These are phyloP conservation scores for Rhogogaster chlorosoma DNA, from an alignment of 2,888 invertebrate genomes.

Conservation along the genomic window DNA sequence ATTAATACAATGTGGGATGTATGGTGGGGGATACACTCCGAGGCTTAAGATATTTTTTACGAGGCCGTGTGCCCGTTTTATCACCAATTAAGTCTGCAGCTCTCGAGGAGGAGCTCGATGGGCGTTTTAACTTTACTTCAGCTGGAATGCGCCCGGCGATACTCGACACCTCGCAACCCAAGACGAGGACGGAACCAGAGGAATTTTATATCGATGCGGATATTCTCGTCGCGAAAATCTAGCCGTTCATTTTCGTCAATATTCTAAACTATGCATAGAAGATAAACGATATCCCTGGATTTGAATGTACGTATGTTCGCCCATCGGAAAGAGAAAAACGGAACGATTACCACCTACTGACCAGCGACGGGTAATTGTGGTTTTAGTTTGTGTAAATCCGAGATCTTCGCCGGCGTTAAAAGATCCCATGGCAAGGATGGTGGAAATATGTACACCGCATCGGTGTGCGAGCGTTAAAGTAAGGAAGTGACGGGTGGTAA, in stretches of 20 bases:
- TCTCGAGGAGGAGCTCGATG: constrained; percentile 56
- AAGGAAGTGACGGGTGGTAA: constrained; percentile 35
- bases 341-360: no score
- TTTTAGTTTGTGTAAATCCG: neutral
- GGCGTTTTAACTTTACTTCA: constrained; percentile 30
- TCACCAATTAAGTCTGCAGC: constrained; percentile 73
- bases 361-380: neutral
- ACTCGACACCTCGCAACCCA: constrained; percentile 1
- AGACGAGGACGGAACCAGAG: neutral
- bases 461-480: constrained; percentile 1
- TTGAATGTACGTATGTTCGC: no score
- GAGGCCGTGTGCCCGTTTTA: constrained; percentile 72
- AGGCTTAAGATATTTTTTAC: constrained; percentile 70
- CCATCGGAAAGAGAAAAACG: no score
- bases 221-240: neutral
- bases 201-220: neutral
- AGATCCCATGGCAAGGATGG: neutral
- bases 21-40: neutral
- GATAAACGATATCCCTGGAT: no score
- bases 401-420: neutral
- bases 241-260: no score
- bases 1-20: constrained; percentile 73
- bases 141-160: constrained; percentile 3
- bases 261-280: no score
- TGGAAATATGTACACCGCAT: neutral